Conservation (phyloP, 2,888 invertebrate species). For the Eupithecia tripunctaria region DNA sequence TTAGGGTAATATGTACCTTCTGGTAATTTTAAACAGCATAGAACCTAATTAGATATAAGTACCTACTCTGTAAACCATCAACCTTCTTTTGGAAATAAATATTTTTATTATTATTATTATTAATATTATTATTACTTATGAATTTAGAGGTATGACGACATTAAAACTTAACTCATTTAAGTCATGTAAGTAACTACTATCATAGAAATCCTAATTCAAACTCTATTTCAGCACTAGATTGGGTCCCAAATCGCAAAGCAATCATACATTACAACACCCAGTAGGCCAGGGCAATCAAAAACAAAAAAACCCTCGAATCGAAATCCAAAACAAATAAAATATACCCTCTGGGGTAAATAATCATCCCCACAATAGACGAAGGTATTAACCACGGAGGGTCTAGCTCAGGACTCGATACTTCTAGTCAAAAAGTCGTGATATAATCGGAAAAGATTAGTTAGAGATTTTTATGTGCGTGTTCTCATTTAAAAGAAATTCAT, state of each 20-base stretch:
- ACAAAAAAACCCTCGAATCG: constrained; percentile 27
- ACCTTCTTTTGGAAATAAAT: no score
- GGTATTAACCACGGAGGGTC: constrained; percentile 20
- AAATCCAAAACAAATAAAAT: constrained; percentile 38
- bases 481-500: no score
- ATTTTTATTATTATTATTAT: no score
- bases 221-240: constrained; percentile 2
- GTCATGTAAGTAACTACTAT: no score
- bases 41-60: no score
- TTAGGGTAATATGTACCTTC: no score
- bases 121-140: no score
- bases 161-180: background rate
- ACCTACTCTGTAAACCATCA: no score
- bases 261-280: constrained; percentile 23
- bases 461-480: background rate
- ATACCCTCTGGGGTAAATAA: constrained; percentile 35
- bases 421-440: background rate
- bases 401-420: constrained; percentile 16
- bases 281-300: constrained; percentile 20
- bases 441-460: no score
- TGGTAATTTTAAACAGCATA: no score
- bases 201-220: constrained; percentile 14
- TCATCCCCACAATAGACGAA: constrained; percentile 31
- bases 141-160: no score
- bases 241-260: constrained; percentile 18